A percentile compares a stretch with the other conserved stretches of the same genome.
These are phyloP conservation scores for Pagrus major DNA, from an alignment of 2,113 vertebrate genomes.

Conservation along the genomic window DNA sequence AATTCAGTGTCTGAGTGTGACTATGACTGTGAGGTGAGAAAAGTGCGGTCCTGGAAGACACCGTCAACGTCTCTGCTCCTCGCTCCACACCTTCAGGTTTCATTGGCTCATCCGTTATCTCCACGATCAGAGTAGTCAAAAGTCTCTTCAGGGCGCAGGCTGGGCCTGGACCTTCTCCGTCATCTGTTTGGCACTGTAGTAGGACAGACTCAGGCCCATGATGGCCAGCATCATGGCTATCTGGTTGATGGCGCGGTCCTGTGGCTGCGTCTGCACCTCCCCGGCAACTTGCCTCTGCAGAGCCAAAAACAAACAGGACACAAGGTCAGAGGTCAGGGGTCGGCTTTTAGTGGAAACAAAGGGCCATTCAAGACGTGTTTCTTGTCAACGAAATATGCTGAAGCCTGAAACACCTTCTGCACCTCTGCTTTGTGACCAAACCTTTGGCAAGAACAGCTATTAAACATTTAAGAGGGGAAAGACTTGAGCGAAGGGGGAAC, in stretches of 20 bases:
- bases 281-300: slow-evolving; percentile 92
- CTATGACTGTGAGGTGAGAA: slow-evolving; percentile 51
- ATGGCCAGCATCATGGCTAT: slow-evolving; percentile 93
- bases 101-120: slow-evolving; percentile 34
- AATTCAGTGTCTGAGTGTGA: slow-evolving; percentile 52
- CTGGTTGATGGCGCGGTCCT: slow-evolving; percentile 87
- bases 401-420: not conserved
- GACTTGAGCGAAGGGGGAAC: slow-evolving; percentile 16
- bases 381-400: not conserved
- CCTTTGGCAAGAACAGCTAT: slow-evolving; percentile 2
- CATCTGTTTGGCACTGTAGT: slow-evolving; percentile 94
- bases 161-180: slow-evolving; percentile 78
- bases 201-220: slow-evolving; percentile 91
- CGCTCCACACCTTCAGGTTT: slow-evolving; percentile 25
- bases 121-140: not conserved
- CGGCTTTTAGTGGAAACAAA: slow-evolving; percentile 7
- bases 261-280: slow-evolving; percentile 86
- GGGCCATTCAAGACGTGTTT: not conserved
- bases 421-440: slow-evolving; percentile 3
- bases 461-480: slow-evolving; percentile 49
- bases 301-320: not conserved
- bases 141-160: slow-evolving; percentile 75
- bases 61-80: not conserved
- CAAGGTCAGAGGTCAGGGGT: slow-evolving; percentile 35
- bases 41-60: slow-evolving; percentile 30